These are phyloP conservation scores for Drosophila limbata DNA, from an alignment of 2,888 invertebrate genomes.

Conservation along the genomic window DNA sequence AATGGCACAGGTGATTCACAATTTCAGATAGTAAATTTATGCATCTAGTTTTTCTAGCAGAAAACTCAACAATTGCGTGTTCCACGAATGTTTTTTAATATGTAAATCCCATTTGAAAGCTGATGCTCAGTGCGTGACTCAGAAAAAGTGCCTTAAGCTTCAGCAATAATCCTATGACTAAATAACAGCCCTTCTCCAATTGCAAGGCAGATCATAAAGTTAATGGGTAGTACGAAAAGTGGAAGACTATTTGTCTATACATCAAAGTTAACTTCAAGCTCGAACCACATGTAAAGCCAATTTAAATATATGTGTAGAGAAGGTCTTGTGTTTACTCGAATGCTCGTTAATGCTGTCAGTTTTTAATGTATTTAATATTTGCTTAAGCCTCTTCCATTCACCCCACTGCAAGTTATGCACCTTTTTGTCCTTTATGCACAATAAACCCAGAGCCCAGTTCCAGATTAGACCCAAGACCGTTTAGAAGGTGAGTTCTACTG, in stretches of 20 bases:
- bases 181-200: slow-evolving; percentile 5
- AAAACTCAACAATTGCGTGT: slow-evolving; percentile 38
- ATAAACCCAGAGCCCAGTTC: slow-evolving; percentile 42
- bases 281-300: slow-evolving; percentile 60
- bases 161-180: slow-evolving; percentile 5
- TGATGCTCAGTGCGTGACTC: slow-evolving; percentile 48
- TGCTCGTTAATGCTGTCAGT: slow-evolving; percentile 65
- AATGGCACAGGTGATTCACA: not conserved
- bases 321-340: slow-evolving; percentile 39
- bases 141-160: slow-evolving; percentile 13
- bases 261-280: slow-evolving; percentile 62
- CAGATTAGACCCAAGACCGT: slow-evolving; percentile 29
- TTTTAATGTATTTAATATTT: slow-evolving; percentile 78
- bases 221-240: slow-evolving; percentile 1
- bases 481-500: slow-evolving; percentile 54
- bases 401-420: slow-evolving; percentile 58
- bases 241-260: slow-evolving; percentile 29
- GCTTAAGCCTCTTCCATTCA: slow-evolving; percentile 49
- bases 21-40: slow-evolving; percentile 1
- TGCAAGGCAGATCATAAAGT: slow-evolving; percentile 15
- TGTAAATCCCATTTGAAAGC: slow-evolving; percentile 37
- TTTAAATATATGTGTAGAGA: slow-evolving; percentile 56
- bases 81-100: slow-evolving; percentile 46
- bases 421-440: slow-evolving; percentile 71
- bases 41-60: not conserved